phyloP scores from a whole-genome alignment of 1,140 invertebrate genomes.

The Platyscapa corneri region DNA sequence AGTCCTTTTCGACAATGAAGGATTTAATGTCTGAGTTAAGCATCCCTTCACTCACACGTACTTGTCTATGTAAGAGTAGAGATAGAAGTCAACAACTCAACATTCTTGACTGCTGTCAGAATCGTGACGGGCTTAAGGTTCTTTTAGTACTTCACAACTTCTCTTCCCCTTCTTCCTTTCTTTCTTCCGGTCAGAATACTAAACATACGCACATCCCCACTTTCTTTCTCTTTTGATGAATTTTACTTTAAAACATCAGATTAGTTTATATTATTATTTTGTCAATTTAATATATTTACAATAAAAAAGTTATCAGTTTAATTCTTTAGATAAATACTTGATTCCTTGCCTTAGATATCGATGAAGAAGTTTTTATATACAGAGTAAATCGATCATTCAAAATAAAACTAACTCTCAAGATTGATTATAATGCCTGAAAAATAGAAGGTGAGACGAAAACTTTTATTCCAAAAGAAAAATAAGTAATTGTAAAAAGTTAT shows the following conservation, averaged over 20 bases:
- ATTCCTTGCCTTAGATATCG: neutral
- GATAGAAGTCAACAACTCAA: neutral
- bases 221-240: neutral
- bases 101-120: constrained; percentile 9
- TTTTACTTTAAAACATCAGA: neutral
- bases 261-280: neutral
- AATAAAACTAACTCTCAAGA: constrained; percentile 19
- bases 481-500: neutral
- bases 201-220: neutral
- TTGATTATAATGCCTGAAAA: constrained; percentile 10
- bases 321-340: neutral
- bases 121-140: neutral
- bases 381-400: constrained; percentile 20
- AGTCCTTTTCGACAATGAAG: neutral
- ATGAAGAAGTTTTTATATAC: neutral
- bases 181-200: neutral
- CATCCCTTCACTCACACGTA: neutral
- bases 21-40: constrained; percentile 17
- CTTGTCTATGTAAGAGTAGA: neutral
- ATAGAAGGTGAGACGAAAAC: neutral
- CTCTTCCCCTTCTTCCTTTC: neutral
- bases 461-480: neutral
- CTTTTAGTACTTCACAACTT: constrained; percentile 14
- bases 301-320: neutral
- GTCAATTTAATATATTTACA: neutral